Conservation (phyloP, 2,888 invertebrate species). For the Cerastis rubricosa region DNA sequence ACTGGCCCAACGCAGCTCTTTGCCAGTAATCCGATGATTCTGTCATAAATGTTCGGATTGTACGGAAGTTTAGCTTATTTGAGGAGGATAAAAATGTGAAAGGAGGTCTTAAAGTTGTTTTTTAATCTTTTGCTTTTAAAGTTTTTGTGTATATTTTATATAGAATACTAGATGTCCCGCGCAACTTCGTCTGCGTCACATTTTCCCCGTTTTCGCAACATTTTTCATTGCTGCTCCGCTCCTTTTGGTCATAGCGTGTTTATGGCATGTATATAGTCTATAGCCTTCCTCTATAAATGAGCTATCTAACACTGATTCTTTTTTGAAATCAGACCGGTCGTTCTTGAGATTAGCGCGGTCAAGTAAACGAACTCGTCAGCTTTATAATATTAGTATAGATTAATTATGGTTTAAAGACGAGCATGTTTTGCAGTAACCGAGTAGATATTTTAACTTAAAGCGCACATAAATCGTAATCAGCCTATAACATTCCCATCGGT, state of each 20-base stretch:
- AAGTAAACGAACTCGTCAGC: no score
- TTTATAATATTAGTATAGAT: no score
- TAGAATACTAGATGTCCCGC: no score
- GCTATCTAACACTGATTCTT: no score
- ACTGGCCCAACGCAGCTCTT: conserved; percentile 19
- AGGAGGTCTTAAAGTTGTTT: neutral
- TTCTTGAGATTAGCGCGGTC: no score
- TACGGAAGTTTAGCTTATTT: neutral
- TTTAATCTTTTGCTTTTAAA: neutral
- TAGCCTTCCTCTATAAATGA: no score
- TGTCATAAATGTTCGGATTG: conserved; percentile 5
- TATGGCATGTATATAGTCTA: no score
- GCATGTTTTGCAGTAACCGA: neutral
- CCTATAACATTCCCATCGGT: neutral
- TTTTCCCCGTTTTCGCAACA: no score
- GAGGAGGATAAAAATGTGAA: neutral
- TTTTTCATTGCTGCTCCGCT: no score
- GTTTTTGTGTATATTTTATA: neutral
- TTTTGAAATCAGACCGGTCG: no score
- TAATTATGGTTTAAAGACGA: neutral
- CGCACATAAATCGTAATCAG: neutral
- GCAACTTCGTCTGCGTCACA: no score
- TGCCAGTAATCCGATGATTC: conserved; percentile 42
- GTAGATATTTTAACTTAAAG: neutral
- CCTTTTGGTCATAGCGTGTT: no score